phyloP scores from a whole-genome alignment of 1,140 invertebrate species.

The Drosophila kanapiae region DNA sequence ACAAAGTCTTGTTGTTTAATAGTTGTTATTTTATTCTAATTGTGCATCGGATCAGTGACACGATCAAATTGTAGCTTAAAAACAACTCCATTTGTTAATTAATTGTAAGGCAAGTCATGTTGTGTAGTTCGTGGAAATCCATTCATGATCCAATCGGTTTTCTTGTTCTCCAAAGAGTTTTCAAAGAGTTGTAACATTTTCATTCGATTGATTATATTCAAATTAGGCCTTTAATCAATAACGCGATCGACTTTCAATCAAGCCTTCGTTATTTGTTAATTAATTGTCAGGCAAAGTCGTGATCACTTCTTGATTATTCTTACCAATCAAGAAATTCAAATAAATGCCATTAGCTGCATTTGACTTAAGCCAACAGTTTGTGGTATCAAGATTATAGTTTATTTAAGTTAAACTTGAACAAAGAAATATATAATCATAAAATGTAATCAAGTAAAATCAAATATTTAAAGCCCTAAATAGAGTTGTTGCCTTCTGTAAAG shows the following conservation, averaged over 20 bases:
- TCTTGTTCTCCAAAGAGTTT: constrained; percentile 1
- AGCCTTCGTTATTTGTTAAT: constrained; percentile 22
- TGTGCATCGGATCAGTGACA: constrained; percentile 19
- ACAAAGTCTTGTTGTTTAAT: neutral
- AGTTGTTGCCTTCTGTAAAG: too few species aligned
- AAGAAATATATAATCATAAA: too few species aligned
- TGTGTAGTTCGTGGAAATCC: constrained; percentile 15
- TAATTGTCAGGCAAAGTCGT: constrained; percentile 18
- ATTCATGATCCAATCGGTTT: constrained; percentile 5
- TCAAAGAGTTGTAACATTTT: constrained; percentile 10
- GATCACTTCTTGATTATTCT: neutral
- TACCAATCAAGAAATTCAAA: neutral
- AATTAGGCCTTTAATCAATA: constrained; percentile 22
- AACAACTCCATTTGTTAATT: constrained; percentile 32
- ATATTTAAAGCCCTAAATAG: neutral
- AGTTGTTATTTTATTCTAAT: constrained; percentile 11
- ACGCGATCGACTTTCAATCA: constrained; percentile 15
- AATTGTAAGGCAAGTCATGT: constrained; percentile 29
- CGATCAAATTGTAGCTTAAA: constrained; percentile 9
- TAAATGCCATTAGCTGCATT: constrained; percentile 5
- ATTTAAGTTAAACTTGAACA: neutral
- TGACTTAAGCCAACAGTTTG: neutral
- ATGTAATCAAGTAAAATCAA: too few species aligned
- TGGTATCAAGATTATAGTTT: neutral
- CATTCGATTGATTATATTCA: constrained; percentile 15